Conservation (phyloP, 2,888 invertebrate genomes). For the Temnothorax rugatulus region DNA sequence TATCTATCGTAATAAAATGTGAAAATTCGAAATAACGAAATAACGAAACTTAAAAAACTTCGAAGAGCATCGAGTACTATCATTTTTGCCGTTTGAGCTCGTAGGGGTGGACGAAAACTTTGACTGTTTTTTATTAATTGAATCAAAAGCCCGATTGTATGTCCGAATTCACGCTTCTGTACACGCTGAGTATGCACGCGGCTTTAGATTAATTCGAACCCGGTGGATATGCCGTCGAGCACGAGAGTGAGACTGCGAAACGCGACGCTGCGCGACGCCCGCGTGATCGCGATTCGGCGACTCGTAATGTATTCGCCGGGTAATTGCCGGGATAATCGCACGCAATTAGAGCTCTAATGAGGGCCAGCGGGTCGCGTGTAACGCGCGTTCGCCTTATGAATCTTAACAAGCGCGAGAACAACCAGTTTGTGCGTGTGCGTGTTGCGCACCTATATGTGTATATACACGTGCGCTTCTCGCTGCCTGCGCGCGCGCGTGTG, state of each 20-base stretch:
- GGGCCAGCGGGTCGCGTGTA: slow-evolving; percentile 80
- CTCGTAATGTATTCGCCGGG: slow-evolving; percentile 74
- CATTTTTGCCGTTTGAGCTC: background rate
- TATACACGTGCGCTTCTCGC: background rate
- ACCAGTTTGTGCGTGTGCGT: slow-evolving; percentile 28
- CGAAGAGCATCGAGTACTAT: background rate
- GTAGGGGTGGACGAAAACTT: too few species aligned
- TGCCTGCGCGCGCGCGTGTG: slow-evolving; percentile 9
- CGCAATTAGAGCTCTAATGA: slow-evolving; percentile 80
- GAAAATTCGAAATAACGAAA: background rate
- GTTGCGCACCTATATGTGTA: slow-evolving; percentile 18
- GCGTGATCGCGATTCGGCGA: slow-evolving; percentile 73
- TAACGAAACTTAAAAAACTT: background rate
- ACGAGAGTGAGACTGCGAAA: background rate
- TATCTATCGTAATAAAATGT: background rate
- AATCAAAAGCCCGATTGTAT: background rate
- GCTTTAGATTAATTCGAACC: background rate
- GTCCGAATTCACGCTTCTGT: background rate
- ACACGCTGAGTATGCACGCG: background rate
- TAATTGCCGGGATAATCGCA: slow-evolving; percentile 80
- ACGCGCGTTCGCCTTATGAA: slow-evolving; percentile 73
- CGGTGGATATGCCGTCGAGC: background rate
- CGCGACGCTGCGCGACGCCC: slow-evolving; percentile 37
- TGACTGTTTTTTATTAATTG: background rate
- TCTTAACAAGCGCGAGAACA: slow-evolving; percentile 76